These are phyloP conservation scores for Carollia perspicillata DNA, from an alignment of 2,113 vertebrate species.

Conservation along the genomic window DNA sequence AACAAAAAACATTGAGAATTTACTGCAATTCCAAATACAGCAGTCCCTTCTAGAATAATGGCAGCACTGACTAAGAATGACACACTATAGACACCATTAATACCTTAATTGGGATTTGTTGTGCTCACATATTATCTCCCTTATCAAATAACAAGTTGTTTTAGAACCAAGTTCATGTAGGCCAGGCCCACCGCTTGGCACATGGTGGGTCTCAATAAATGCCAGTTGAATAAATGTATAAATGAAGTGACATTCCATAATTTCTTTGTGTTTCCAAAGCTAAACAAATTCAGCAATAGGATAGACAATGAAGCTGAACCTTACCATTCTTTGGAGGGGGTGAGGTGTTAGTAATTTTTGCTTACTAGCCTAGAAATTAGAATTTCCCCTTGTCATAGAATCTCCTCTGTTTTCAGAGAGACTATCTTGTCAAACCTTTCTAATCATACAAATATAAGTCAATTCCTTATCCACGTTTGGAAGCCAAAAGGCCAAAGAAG, in stretches of 20 bases:
- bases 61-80: neutral
- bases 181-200: neutral
- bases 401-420: neutral
- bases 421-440: neutral
- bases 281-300: neutral
- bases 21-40: slow-evolving; percentile 54
- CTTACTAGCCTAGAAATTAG: neutral
- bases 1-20: slow-evolving; percentile 46
- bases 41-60: slow-evolving; percentile 57
- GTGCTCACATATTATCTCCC: neutral
- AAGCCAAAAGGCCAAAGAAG: neutral
- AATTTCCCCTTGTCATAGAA: neutral
- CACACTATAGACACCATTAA: neutral
- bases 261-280: neutral
- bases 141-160: neutral
- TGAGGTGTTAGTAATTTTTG: neutral
- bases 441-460: neutral
- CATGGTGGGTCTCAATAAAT: neutral
- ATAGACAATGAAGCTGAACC: neutral
- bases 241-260: neutral
- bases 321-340: neutral
- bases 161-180: neutral
- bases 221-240: neutral
- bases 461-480: neutral
- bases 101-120: neutral